Conservation (phyloP, 2,113 vertebrate genomes). For the Notothenia coriiceps region DNA sequence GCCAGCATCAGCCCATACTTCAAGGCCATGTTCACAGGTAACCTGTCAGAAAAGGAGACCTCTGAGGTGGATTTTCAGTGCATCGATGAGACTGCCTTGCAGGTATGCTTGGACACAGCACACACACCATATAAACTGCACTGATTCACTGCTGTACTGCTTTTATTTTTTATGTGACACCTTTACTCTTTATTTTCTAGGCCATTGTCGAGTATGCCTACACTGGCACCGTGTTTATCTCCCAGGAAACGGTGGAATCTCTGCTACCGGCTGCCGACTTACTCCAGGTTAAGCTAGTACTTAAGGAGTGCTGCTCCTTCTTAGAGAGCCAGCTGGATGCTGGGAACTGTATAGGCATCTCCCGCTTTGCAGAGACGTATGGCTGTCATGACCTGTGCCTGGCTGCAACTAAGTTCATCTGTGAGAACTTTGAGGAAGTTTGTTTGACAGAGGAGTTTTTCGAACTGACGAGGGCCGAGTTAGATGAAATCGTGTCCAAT, state of each 20-base stretch:
- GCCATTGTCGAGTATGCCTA: slow-evolving; percentile 98
- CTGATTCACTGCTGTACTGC: slow-evolving; percentile 3
- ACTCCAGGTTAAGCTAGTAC: slow-evolving; percentile 95
- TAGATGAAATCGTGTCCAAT: slow-evolving; percentile 97
- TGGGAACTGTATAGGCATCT: slow-evolving; percentile 98
- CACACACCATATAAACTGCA: not conserved
- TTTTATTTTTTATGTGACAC: slow-evolving; percentile 18
- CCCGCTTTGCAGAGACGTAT: slow-evolving; percentile 97
- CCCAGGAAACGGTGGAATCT: slow-evolving; percentile 97
- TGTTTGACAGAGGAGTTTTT: slow-evolving; percentile 97
- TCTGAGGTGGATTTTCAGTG: slow-evolving; percentile 97
- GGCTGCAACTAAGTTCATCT: slow-evolving; percentile 96
- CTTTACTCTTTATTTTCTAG: slow-evolving; percentile 70
- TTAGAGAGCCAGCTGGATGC: slow-evolving; percentile 97
- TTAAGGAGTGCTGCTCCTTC: slow-evolving; percentile 97
- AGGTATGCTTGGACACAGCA: slow-evolving; percentile 77
- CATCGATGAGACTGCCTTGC: slow-evolving; percentile 93
- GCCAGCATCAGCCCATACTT: slow-evolving; percentile 99
- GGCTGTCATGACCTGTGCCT: slow-evolving; percentile 96
- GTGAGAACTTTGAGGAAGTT: slow-evolving; percentile 97
- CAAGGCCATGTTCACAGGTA: slow-evolving; percentile 99
- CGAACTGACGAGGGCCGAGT: slow-evolving; percentile 92
- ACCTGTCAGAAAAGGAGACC: slow-evolving; percentile 96
- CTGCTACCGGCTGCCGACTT: slow-evolving; percentile 97
- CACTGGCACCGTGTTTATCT: slow-evolving; percentile 96